Base-by-base conservation (phyloP, 2,113 vertebrate genomes). In the Bothrops jararaca region DNA sequence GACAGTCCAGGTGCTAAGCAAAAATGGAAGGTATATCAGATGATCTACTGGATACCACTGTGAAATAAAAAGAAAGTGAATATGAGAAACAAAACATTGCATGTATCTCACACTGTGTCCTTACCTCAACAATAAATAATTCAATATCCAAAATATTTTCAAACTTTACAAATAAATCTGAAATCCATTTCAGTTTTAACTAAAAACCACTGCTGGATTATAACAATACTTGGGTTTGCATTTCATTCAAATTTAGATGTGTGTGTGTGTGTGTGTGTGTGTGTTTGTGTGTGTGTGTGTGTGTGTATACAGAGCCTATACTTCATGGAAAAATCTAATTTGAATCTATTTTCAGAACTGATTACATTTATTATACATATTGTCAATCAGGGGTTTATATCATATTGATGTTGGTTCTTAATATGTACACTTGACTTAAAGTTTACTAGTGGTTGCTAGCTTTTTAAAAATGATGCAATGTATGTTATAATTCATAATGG, bases 41-140 rank as follows among this genome's bases (percentile, higher is more conserved):
- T 94, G 22, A 94, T 24, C 94, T 3, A 85, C 94, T 86, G 86
- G 92, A 91, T 92, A 95, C 50, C 94, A 95, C 98, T 98, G 94
- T 3, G 88, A 0, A 22, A 26, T n/a, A n/a, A 80, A 34, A 89
- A 54, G 45, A 22, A 91, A 92, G 4, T 1, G 34, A 56, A 80
- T 80, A 54, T 95, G 89, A 96, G 89, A 56, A 54, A 29, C 8
- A 54, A 34, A 54, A 53, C 42, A 42, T 22, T 80, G 34, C 74
- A 80, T 10, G 34, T 34, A 80, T 20, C 7, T 42, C 74, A 80
- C 54, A 56, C 18, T 42, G 7, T 22, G 2, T 39, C 74, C 8
- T 56, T 20, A 80, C 18, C 74, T 80, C 74, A 80, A 80, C 18
- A 42, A 80, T 9, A 22, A 39, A 80, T 80, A 39, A 39, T 42